Evolutionary conservation across 2,113 vertebrate species (phyloP).

Genomic region (Colaptes auratus): DNA sequence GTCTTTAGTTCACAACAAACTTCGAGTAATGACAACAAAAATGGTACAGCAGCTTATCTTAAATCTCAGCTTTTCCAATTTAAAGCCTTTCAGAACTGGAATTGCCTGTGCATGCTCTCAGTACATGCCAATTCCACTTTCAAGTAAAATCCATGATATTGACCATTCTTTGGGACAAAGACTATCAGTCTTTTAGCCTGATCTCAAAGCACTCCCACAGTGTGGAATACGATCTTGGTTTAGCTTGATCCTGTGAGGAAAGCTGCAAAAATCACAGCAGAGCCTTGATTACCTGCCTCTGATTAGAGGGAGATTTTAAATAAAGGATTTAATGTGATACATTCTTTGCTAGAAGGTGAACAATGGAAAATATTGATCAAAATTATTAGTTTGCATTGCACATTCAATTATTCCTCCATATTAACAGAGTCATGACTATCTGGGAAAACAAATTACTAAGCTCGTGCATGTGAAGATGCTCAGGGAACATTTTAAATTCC

Average conservation of each 20-base stretch:
- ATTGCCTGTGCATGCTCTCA: not conserved
- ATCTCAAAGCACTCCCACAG: not conserved
- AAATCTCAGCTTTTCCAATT: not conserved
- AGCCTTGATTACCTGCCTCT: not conserved
- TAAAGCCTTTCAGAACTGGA: not conserved
- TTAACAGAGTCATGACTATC: not conserved
- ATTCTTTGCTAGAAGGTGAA: not conserved
- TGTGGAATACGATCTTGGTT: not conserved
- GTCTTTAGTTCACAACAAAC: not conserved
- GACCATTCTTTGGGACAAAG: not conserved
- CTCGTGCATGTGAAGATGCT: not conserved
- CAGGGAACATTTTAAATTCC: slow-evolving; percentile 30
- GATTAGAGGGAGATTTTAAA: not conserved
- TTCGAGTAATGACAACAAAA: not conserved
- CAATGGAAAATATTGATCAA: not conserved
- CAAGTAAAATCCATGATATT: not conserved
- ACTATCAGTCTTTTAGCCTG: not conserved
- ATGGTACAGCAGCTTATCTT: not conserved
- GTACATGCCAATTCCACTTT: not conserved
- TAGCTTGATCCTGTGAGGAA: not conserved
- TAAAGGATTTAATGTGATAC: not conserved
- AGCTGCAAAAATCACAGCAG: not conserved
- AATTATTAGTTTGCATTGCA: not conserved
- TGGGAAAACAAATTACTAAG: slow-evolving; percentile 32
- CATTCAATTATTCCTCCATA: not conserved